A percentile compares a stretch with the other conserved stretches of the same genome.
Conservation (phyloP, 1,140 invertebrate genomes). For the Hypsibius dujardini region DNA sequence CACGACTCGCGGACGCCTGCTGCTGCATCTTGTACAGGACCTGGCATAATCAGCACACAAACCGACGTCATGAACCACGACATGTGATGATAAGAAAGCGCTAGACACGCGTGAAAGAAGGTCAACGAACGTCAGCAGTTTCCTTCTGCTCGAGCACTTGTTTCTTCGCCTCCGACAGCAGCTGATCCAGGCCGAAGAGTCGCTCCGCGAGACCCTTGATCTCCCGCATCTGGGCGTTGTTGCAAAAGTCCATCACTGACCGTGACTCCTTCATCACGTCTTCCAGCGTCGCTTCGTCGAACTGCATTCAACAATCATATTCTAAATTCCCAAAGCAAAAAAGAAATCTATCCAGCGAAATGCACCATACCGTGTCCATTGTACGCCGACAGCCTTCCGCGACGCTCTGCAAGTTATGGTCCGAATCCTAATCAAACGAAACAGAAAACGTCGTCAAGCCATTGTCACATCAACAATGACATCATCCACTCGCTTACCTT, state of each 20-base stretch:
- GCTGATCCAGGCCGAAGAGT: conserved; percentile 60
- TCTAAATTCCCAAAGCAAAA: neutral
- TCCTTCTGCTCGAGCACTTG: conserved; percentile 63
- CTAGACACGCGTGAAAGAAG: conserved; percentile 19
- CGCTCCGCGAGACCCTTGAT: conserved; percentile 71
- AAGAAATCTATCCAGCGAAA: neutral
- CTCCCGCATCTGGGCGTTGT: conserved; percentile 59
- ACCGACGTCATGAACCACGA: too few relatives aligned
- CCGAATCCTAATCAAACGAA: neutral
- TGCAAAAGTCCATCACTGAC: conserved; percentile 44
- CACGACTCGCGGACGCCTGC: neutral
- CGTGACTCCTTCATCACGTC: conserved; percentile 42
- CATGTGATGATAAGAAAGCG: neutral
- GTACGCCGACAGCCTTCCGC: conserved; percentile 15
- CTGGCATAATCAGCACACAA: neutral
- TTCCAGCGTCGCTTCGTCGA: conserved; percentile 43
- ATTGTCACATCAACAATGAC: neutral
- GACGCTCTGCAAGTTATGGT: neutral
- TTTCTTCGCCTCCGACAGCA: conserved; percentile 54
- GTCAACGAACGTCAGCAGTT: conserved; percentile 46
- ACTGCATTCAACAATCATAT: conserved; percentile 26
- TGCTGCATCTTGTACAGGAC: conserved; percentile 45
- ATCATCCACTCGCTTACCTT: conserved; percentile 24
- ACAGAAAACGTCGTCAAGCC: neutral
- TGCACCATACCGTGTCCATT: conserved; percentile 11